phyloP scores from a whole-genome alignment of 1,140 invertebrate genomes.

The Sipha flava region DNA sequence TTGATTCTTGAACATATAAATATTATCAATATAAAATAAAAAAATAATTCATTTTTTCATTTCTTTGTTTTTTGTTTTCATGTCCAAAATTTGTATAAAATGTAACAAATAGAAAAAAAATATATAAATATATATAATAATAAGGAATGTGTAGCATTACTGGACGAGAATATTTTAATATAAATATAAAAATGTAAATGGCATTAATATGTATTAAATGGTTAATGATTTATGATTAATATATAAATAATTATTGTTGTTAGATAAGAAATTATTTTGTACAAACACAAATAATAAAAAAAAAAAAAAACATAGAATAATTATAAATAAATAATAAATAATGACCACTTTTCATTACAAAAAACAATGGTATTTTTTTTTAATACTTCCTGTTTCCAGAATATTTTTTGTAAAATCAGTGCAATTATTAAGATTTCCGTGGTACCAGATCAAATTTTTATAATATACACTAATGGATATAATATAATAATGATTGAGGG shows the following conservation, averaged over 20 bases:
- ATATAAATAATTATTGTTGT: constrained; percentile 20
- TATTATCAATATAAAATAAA: not conserved
- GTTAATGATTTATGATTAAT: constrained; percentile 15
- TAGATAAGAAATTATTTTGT: constrained; percentile 15
- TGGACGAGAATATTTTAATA: not conserved
- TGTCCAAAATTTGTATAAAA: not conserved
- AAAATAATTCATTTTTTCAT: not conserved
- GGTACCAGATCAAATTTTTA: not conserved
- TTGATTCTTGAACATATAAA: not conserved
- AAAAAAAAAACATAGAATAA: constrained; percentile 14
- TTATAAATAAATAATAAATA: constrained; percentile 30
- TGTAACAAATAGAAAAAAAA: not conserved
- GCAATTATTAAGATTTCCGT: not conserved
- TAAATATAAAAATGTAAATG: constrained; percentile 23
- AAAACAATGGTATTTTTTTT: not conserved
- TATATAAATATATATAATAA: not conserved
- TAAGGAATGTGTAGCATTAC: constrained; percentile 27
- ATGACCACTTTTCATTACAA: not conserved
- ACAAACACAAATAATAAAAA: constrained; percentile 13
- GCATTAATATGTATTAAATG: constrained; percentile 21
- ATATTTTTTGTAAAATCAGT: not conserved
- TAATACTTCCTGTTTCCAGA: not conserved
- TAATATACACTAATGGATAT: not conserved
- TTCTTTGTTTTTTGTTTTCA: not conserved
- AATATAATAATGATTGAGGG: not conserved